Evolutionary conservation across 2,113 vertebrate species (phyloP), one percentile per base, ranked within the genome.

Genomic region (Hyperopisus bebe): DNA sequence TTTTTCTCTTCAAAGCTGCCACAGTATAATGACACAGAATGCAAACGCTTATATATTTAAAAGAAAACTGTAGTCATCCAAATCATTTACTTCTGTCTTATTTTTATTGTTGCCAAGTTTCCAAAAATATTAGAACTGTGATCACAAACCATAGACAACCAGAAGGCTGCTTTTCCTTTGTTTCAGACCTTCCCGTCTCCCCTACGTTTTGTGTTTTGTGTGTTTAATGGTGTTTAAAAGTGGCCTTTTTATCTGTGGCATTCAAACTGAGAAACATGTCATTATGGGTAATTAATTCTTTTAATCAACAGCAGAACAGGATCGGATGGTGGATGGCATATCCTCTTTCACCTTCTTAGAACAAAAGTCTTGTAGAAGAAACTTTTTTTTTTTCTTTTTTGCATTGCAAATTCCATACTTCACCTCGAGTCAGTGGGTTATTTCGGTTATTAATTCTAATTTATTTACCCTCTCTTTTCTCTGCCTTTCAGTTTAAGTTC

Each of bases 41-140:
- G 93, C 92, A 94, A 93, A 95, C 91, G 83, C 90, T 85, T 90
- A 82, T 90, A 93, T 91, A 90, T 91, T 83, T 53, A 66, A 86
- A 21, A 90, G 39, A 44, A 42, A 27, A 42, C 86, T 66, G 31
- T 46, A 24, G 90, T 94, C 91, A 92, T 94, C 93, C 92, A 89
- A 85, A 89, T 92, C 92, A 88, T 93, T 91, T 91, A 39, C 85
- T 92, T 87, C 91, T 91, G n/a, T 55, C 31, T 55, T 90, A 50
- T 62, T 93, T 94, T 92, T 92, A 92, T 90, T 91, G 91, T 94
- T 94, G 94, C 95, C 96, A 93, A 92, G 93, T 95, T 95, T 95
- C 95, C 95, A 93, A 92, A 92, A 92, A 92, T 58, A 70, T 89
- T 87, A 92, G 92, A 94, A 96, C 97, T 98, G 97, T 98, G 97